Conservation (phyloP, 2,888 invertebrate species). For the Zeuzera pyrina region DNA sequence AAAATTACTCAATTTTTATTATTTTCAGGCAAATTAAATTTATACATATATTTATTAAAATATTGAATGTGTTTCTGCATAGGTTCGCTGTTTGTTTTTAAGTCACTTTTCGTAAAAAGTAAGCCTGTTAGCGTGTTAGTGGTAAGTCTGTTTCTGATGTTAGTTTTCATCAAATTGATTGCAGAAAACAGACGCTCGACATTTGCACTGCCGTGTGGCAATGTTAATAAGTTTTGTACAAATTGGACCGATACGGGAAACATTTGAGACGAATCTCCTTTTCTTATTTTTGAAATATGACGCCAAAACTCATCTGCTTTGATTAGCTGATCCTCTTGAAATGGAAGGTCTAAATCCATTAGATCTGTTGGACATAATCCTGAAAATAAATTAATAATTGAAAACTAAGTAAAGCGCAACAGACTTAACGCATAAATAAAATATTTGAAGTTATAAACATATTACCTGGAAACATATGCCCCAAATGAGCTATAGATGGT, state of each 20-base stretch:
- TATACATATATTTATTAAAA: not conserved
- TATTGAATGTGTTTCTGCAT: not conserved
- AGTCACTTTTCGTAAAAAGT: not conserved
- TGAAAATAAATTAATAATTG: conserved; percentile 7
- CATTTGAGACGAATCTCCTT: conserved; percentile 1
- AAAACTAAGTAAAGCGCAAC: too few relatives aligned
- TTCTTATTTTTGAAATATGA: conserved; percentile 8
- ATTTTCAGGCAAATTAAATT: too few relatives aligned
- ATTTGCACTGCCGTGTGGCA: conserved; percentile 12
- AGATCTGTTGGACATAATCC: conserved; percentile 13
- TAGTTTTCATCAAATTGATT: conserved; percentile 4
- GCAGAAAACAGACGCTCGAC: conserved; percentile 7
- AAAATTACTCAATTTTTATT: too few relatives aligned
- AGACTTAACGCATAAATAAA: conserved; percentile 1
- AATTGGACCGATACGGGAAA: conserved; percentile 5
- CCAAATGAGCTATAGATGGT: conserved; percentile 12
- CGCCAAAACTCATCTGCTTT: conserved; percentile 12
- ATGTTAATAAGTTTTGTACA: conserved; percentile 9
- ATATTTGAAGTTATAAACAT: conserved; percentile 4
- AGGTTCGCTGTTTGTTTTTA: too few relatives aligned
- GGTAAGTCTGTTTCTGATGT: conserved; percentile 1
- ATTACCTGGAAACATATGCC: conserved; percentile 10
- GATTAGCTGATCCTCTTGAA: conserved; percentile 3
- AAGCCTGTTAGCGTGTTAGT: conserved; percentile 1
- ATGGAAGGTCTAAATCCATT: conserved; percentile 15